Evolutionary conservation across 2,113 vertebrate species (phyloP), one percentile per base, ranked within the genome.

Genomic region (Sciurus niger): DNA sequence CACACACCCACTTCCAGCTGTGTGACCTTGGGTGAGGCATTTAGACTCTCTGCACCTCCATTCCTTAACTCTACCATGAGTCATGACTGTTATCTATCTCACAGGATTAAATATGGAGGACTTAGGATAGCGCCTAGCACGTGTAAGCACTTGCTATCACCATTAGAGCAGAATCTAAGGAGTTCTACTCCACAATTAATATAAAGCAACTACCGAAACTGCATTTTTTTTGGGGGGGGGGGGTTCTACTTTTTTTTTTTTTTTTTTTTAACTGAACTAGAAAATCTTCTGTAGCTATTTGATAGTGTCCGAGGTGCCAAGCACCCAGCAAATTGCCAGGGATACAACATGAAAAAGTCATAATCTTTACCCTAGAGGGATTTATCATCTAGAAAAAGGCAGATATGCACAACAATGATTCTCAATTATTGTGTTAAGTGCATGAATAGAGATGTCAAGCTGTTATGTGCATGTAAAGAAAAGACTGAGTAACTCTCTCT

Each of bases 401-500:
- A 92, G 37, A 89, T 79, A 84, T 30, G 48, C 8, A 51, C 43
- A 86, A 88, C 5, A n/a, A 7, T 78, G 65, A 73, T 93, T 95
- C 91, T 91, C 73, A 83, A 37, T 74, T 85, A 70, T 74, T 90
- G 80, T 70, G 48, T 63, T 83, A 95, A 93, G 68, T 65, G 13
- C 55, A 58, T 48, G 12, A 89, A 82, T 70, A 88, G 89, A 95
- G 70, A 86, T 74, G 89, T 94, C 89, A 91, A 94, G 84, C 55
- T 79, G 20, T 90, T 79, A 37, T 51, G 67, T 86, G 51, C 6
- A 0, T 65, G 46, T 48, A 63, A 77, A 94, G 30, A 93, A 63
- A 74, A 34, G 30, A 53, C 2, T 79, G 89, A 95, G 53, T 80
- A 84, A 67, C 37, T 89, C 25, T 80, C 76, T 37, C 46, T 53